Percentiles rank a stretch among this genome's conserved stretches.
Evolutionary conservation across 2,888 invertebrate genomes (phyloP).

Genomic region (Gastrophysa polygoni): DNA sequence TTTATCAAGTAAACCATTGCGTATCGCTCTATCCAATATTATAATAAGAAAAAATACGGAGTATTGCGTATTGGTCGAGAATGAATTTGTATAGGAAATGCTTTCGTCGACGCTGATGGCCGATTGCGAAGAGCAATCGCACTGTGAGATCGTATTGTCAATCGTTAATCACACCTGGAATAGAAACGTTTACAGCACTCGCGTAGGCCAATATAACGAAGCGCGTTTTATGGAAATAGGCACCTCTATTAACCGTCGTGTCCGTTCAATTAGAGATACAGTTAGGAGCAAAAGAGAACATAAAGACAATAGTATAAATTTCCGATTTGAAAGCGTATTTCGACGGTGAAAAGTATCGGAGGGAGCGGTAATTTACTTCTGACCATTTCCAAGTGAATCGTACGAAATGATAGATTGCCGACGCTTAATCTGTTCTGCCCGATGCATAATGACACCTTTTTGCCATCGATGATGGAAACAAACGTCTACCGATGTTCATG

Average conservation of each 20-base stretch:
- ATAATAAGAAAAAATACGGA: no score
- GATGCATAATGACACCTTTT: neutral
- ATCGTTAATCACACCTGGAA: slow-evolving; percentile 1
- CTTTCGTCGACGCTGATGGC: neutral
- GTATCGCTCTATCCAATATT: no score
- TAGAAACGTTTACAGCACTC: slow-evolving; percentile 1
- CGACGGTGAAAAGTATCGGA: neutral
- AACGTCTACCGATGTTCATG: neutral
- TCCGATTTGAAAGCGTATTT: slow-evolving; percentile 7
- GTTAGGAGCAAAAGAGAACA: slow-evolving; percentile 14
- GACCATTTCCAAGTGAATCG: neutral
- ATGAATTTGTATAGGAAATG: no score
- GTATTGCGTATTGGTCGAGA: no score
- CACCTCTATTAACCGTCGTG: slow-evolving; percentile 12
- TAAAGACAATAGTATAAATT: slow-evolving; percentile 14
- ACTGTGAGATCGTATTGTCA: neutral
- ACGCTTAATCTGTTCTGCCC: neutral
- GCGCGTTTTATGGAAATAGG: slow-evolving; percentile 14
- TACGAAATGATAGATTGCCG: slow-evolving; percentile 3
- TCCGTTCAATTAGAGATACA: slow-evolving; percentile 16
- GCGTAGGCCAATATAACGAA: slow-evolving; percentile 4
- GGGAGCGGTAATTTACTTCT: neutral
- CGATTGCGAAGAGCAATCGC: neutral
- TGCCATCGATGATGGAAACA: neutral
- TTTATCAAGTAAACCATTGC: no score